These are phyloP conservation scores for Apogon talboti DNA, from an alignment of 2,797 vertebrate species.

Conservation along the genomic window DNA sequence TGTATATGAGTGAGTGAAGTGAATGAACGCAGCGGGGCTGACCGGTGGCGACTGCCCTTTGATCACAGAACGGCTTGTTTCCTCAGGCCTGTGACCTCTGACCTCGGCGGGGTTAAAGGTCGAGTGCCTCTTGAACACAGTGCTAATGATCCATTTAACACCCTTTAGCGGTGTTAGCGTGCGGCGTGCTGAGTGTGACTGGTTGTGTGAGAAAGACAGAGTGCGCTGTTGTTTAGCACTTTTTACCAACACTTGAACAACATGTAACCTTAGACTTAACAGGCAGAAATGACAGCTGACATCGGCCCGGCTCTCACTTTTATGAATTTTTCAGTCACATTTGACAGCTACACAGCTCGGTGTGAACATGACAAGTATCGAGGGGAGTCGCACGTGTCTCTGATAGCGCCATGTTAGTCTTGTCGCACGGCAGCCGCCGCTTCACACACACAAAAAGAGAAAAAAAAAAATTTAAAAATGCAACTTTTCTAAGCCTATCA, in stretches of 20 bases:
- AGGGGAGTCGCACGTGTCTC: slow-evolving; percentile 32
- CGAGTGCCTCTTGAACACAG: slow-evolving; percentile 81
- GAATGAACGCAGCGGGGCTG: slow-evolving; percentile 75
- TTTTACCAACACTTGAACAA: slow-evolving; percentile 47
- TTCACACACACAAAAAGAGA: slow-evolving; percentile 10
- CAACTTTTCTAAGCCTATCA: slow-evolving; percentile 65
- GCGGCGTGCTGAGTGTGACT: slow-evolving; percentile 26
- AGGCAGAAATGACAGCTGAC: slow-evolving; percentile 55
- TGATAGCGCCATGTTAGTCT: slow-evolving; percentile 34
- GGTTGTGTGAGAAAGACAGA: slow-evolving; percentile 7
- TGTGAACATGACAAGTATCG: slow-evolving; percentile 29
- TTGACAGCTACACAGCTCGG: slow-evolving; percentile 36
- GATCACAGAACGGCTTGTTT: slow-evolving; percentile 88
- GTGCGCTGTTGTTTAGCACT: slow-evolving; percentile 35
- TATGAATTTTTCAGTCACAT: slow-evolving; percentile 59
- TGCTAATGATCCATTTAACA: slow-evolving; percentile 94
- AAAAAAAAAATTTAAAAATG: slow-evolving; percentile 18
- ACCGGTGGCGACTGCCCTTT: slow-evolving; percentile 78
- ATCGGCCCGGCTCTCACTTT: slow-evolving; percentile 30
- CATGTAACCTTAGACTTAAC: slow-evolving; percentile 44
- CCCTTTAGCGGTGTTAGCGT: slow-evolving; percentile 65
- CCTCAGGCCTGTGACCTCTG: slow-evolving; percentile 86
- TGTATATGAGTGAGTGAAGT: slow-evolving; percentile 55
- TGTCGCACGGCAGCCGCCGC: slow-evolving; percentile 17
- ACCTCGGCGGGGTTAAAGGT: slow-evolving; percentile 79